Conservation (phyloP, 2,888 invertebrate species). For the Cancer borealis region DNA sequence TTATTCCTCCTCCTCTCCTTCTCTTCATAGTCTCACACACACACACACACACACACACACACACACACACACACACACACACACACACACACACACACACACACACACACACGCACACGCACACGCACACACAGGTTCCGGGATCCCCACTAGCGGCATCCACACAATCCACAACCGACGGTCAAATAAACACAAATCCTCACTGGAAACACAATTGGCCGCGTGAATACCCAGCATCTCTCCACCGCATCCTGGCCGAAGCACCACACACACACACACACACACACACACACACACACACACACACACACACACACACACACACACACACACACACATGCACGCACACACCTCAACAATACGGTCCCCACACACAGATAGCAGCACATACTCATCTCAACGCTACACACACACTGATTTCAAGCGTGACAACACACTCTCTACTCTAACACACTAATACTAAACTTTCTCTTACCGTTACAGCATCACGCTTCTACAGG, state of each 20-base stretch:
- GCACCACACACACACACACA: not conserved
- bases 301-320: conserved; percentile 23
- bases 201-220: conserved; percentile 27
- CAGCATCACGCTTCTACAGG: not conserved
- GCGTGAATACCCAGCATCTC: conserved; percentile 1
- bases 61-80: not conserved
- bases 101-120: not conserved
- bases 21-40: not conserved
- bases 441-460: not conserved
- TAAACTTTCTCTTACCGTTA: not conserved
- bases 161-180: conserved; percentile 22
- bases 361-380: not conserved
- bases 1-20: not conserved
- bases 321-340: not conserved
- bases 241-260: not conserved
- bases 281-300: conserved; percentile 33
- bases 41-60: too few species aligned
- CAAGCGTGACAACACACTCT: too few species aligned
- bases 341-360: not conserved
- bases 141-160: not conserved
- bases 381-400: not conserved
- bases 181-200: conserved; percentile 32
- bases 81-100: not conserved
- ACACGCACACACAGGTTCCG: not conserved
- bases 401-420: not conserved